These are phyloP conservation scores for Geotrupes spiniger DNA, from an alignment of 2,888 invertebrate genomes.

Conservation along the genomic window DNA sequence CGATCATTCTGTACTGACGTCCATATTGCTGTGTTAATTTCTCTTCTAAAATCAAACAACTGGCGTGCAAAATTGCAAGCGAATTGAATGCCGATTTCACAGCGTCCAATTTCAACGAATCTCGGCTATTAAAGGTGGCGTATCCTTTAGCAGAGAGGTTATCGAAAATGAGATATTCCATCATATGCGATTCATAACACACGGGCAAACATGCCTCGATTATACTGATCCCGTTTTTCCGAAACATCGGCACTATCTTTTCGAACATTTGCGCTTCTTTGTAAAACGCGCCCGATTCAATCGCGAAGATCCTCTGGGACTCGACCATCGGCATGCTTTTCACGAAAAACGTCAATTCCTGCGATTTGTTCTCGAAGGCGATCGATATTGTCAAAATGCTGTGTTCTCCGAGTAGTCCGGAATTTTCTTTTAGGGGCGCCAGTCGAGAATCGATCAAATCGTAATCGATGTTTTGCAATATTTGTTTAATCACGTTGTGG, in stretches of 20 bases:
- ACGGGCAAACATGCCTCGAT: slow-evolving; percentile 38
- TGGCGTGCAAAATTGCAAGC: slow-evolving; percentile 37
- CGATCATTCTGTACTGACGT: slow-evolving; percentile 20
- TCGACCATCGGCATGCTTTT: slow-evolving; percentile 59
- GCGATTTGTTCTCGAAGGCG: neutral
- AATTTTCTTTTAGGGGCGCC: neutral
- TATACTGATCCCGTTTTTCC: slow-evolving; percentile 31
- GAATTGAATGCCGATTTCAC: slow-evolving; percentile 30
- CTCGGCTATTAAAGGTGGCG: slow-evolving; percentile 27
- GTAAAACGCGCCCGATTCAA: slow-evolving; percentile 50
- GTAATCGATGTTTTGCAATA: too few species aligned
- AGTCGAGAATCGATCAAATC: too few species aligned
- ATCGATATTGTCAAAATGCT: slow-evolving; percentile 12
- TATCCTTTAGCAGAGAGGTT: slow-evolving; percentile 41
- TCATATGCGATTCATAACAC: slow-evolving; percentile 40
- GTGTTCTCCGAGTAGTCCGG: slow-evolving; percentile 20
- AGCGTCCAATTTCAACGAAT: slow-evolving; percentile 26
- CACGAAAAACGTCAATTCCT: slow-evolving; percentile 53
- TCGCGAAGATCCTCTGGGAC: slow-evolving; percentile 51
- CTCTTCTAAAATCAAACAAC: slow-evolving; percentile 45
- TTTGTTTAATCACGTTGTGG: too few species aligned
- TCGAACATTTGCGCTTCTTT: slow-evolving; percentile 48
- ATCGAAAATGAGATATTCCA: slow-evolving; percentile 44
- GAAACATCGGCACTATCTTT: slow-evolving; percentile 48
- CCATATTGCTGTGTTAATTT: slow-evolving; percentile 17